Base-by-base conservation (phyloP, 2,888 invertebrate genomes). In the Pollenia labialis region DNA sequence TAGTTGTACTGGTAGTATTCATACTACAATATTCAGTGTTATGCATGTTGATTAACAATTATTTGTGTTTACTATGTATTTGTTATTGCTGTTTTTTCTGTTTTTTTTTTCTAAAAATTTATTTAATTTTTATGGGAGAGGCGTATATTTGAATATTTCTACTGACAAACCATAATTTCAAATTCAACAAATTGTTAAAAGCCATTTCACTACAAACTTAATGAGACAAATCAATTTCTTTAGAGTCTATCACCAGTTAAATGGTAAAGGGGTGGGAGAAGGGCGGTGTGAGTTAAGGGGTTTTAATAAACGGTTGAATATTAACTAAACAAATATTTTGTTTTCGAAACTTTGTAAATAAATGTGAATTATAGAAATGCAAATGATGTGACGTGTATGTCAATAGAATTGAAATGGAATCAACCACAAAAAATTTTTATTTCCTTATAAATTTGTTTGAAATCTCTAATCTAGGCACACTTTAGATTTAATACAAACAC, bases 31-130 rank as follows among this genome's bases (percentile, higher is more conserved):
- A 71, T 71, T 72, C 52, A 44, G 66, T 60, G 58, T 52, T 32
- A 75, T 81, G 81, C 81, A 69, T 75, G 75, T 54, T 75, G 68
- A 76, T 76, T 81, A 75, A 52, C 75, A 82, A 82, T 82, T 82
- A 82, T 82, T 82, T 81, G 50, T 81, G 10, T 81, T 81, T 68
- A 42, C 40, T 81, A 48, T 56, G 18, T 71, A 52, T 40, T 60
- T 48, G 32, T 56, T 80, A 62, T 8, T 14, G 46, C 18, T 64
- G 62, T 12, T 50, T 64, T 23, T 23, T 23, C 2, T 2, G 1
- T 18, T 18, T 23, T 23, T 23, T 62, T 80, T 81, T 18, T 54
- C 4, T 58, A 66, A 32, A 4, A 32, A 81, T 74, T 74, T 81
- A 66, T 81, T 74, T 66, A 18, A 42, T 66, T 81, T 72, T 81